Percentiles rank a stretch among this genome's conserved stretches.
phyloP scores from a whole-genome alignment of 2,113 vertebrate species.

The Cyprinodon tularosa region DNA sequence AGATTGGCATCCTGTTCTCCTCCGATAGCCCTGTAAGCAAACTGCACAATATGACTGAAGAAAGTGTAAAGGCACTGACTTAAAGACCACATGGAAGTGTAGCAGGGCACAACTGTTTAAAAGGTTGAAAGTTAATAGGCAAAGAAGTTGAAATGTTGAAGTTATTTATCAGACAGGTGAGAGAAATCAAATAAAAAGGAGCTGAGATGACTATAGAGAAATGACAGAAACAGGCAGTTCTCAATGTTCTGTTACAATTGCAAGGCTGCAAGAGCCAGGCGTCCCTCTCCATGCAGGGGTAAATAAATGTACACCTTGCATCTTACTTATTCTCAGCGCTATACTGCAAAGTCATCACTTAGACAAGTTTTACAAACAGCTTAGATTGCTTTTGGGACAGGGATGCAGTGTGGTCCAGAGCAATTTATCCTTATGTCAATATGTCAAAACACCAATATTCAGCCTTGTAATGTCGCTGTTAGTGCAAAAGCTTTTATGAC shows the following conservation, averaged over 20 bases:
- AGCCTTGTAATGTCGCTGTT: constrained; percentile 66
- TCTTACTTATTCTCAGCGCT: constrained; percentile 71
- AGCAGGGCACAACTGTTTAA: not conserved
- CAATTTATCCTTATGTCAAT: constrained; percentile 75
- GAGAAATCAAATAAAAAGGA: not conserved
- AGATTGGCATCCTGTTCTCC: too few relatives aligned
- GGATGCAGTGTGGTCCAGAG: constrained; percentile 74
- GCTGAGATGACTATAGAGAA: not conserved
- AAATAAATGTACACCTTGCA: constrained; percentile 52
- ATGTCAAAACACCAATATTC: constrained; percentile 74
- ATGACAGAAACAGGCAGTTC: constrained; percentile 17
- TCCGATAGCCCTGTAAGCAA: too few relatives aligned
- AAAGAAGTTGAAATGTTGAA: not conserved
- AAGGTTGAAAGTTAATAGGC: not conserved
- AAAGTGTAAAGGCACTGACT: constrained; percentile 1
- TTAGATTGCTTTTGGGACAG: constrained; percentile 78
- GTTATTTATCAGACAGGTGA: not conserved
- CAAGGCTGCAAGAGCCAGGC: constrained; percentile 49
- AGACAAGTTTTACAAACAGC: constrained; percentile 68
- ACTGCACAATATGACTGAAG: not conserved
- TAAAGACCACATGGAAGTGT: not conserved
- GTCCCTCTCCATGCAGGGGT: constrained; percentile 30
- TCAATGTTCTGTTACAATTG: constrained; percentile 23
- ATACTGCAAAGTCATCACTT: constrained; percentile 70
- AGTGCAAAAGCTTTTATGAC: constrained; percentile 53